Evolutionary conservation across 2,888 invertebrate genomes (phyloP), one percentile per base, ranked within the genome.

Genomic region (Sinodicranocentrus sp.): DNA sequence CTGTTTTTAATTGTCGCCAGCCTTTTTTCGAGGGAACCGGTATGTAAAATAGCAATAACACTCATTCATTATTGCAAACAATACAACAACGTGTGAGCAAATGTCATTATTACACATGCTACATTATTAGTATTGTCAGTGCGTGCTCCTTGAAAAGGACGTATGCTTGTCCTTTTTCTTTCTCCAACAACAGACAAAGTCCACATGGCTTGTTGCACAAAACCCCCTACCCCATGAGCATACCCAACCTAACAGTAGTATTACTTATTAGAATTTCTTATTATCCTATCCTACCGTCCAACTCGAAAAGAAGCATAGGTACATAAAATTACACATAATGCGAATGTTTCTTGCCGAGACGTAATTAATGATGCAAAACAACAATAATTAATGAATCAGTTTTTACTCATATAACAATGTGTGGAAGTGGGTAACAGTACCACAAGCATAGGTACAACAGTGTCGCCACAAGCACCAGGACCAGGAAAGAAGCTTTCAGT

Each of bases 381-480:
- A 68, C 26, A 59, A 68, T 71, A 71, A 71, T 63, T 78, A 71
- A 70, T 52, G 78, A 70, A 15, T 70, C 15, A 48, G 61, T 70
- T 23, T 28, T 17, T 54, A 48, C 71, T 78, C 71, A 25, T 65
- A 57, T 54, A 72, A 80, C 79, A 80, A 72, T 80, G 65, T 72
- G 72, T 71, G 79, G 79, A 80, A 63, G 79, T 80, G 26, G 39
- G 54, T 80, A 80, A 72, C 79, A 65, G 72, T 80, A 72, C 79
- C 15, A 10, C 23, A 25, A 59, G 57, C 21, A 39, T 5, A 17
- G 13, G 15, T 17, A 33, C 28, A 10, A 23, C n/a, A n/a, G n/a
- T n/a, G n/a, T n/a, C n/a, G n/a, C n/a, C n/a, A n/a, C n/a, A n/a
- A n/a, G n/a, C n/a, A n/a, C n/a, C n/a, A n/a, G n/a, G n/a, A n/a